Percentiles rank a stretch among this genome's conserved stretches.
phyloP scores from a whole-genome alignment of 2,888 invertebrate genomes.

The Eudemis profundana region DNA sequence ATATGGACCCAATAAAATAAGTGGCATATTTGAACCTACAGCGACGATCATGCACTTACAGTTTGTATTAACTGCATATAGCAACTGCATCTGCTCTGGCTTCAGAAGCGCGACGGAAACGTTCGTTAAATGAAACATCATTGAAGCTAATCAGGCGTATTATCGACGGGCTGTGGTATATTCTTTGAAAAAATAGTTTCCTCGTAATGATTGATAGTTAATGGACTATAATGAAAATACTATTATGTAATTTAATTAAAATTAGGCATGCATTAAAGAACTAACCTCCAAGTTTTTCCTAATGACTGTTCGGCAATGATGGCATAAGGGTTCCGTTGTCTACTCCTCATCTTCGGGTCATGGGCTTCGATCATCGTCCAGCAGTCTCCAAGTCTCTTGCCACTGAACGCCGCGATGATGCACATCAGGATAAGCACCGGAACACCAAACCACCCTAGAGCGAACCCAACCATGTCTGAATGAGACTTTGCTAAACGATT shows the following conservation, averaged over 20 bases:
- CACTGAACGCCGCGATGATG: constrained; percentile 87
- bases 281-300: constrained; percentile 85
- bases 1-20: background rate
- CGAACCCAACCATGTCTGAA: constrained; percentile 24
- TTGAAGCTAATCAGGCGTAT: constrained; percentile 2
- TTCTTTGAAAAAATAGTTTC: background rate
- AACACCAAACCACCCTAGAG: constrained; percentile 90
- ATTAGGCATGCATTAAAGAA: background rate
- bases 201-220: background rate
- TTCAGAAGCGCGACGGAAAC: constrained; percentile 4
- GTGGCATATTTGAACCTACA: background rate
- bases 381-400: constrained; percentile 87
- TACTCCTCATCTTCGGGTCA: constrained; percentile 84
- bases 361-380: constrained; percentile 89
- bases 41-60: background rate
- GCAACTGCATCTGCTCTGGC: background rate
- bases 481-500: background rate
- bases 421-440: constrained; percentile 86
- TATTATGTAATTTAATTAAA: background rate
- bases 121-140: background rate
- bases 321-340: constrained; percentile 88
- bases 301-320: constrained; percentile 87
- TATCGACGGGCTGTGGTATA: background rate
- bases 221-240: background rate
- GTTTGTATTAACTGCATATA: background rate